Base-by-base conservation (phyloP, 2,113 vertebrate species). In the Pardalotus punctatus region DNA sequence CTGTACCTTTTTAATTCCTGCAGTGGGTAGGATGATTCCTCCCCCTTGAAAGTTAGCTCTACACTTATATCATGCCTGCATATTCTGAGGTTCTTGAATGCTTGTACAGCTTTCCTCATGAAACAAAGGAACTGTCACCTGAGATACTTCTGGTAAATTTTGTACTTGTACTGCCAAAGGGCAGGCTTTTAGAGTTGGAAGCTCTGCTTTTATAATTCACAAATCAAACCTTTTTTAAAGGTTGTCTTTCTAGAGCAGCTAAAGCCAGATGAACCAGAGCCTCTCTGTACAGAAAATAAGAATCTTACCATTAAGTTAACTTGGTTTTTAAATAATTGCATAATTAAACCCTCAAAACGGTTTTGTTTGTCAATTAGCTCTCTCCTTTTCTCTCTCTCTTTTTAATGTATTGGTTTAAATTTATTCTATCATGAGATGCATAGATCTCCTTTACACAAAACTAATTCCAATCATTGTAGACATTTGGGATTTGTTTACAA, bases 401-500 rank as follows among this genome's bases (percentile, higher is more conserved):
- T 83, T 91, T 92, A 94, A 89, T 90, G 83, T 91, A 95, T 94
- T 96, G 72, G 25, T 97, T 94, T 85, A 73, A 88, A 94, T 82
- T 79, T 95, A 90, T 96, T 97, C 88, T 90, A 51, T 96, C 93
- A 69, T 48, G 90, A 95, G 96, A 92, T 94, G 79, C 82, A 33
- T 64, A 58, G 92, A 51, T 93, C 66, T 96, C 81, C 87, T 98
- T 79, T 81, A 90, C 82, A 96, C 66, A 91, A 95, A 95, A 91
- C 57, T 83, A 92, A 95, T 92, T 94, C 56, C 56, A 69, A 92
- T 96, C 96, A 94, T 95, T 97, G 96, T 96, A 96, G 92, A 95
- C 95, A 91, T 95, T 94, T 95, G 93, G 93, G 86, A 91, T 95
- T 96, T 97, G 97, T 97, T 97, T 96, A 95, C 94, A 88, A 95